Percentiles rank a stretch among this genome's conserved stretches.
Evolutionary conservation across 2,797 vertebrate species (phyloP).

Genomic region (Vespertilio murinus): DNA sequence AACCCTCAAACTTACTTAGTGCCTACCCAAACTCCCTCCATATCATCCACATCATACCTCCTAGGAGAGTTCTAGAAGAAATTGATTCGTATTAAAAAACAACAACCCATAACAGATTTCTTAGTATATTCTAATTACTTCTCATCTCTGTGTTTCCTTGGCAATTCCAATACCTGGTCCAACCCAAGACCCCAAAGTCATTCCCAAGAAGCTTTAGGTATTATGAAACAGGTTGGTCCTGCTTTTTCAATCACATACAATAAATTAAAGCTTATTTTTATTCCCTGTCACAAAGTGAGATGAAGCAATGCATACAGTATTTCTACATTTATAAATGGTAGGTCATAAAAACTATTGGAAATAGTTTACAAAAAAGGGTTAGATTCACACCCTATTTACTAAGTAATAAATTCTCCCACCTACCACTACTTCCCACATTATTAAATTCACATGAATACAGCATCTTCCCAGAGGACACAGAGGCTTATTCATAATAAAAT

Average conservation of each 20-base stretch:
- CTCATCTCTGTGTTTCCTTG: not conserved
- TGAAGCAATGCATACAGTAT: not conserved
- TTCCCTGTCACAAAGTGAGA: constrained; percentile 5
- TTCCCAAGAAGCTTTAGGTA: not conserved
- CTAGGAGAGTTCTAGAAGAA: constrained; percentile 5
- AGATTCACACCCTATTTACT: not conserved
- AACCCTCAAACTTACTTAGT: not conserved
- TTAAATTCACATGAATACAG: not conserved
- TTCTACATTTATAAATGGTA: not conserved
- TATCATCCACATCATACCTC: not conserved
- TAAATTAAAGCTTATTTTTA: constrained; percentile 9
- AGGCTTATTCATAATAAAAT: not conserved
- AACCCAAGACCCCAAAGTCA: not conserved
- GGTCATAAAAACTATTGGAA: not conserved
- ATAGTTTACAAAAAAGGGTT: not conserved
- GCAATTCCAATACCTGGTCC: not conserved
- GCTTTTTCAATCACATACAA: not conserved
- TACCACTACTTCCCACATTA: not conserved
- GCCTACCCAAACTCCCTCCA: not conserved
- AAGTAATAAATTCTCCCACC: not conserved
- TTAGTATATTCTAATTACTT: not conserved
- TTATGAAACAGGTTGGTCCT: not conserved
- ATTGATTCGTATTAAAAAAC: not conserved
- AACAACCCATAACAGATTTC: not conserved
- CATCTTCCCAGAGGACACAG: not conserved